Evolutionary conservation across 2,797 vertebrate species (phyloP).

Genomic region (Eurystomus glaucurus): DNA sequence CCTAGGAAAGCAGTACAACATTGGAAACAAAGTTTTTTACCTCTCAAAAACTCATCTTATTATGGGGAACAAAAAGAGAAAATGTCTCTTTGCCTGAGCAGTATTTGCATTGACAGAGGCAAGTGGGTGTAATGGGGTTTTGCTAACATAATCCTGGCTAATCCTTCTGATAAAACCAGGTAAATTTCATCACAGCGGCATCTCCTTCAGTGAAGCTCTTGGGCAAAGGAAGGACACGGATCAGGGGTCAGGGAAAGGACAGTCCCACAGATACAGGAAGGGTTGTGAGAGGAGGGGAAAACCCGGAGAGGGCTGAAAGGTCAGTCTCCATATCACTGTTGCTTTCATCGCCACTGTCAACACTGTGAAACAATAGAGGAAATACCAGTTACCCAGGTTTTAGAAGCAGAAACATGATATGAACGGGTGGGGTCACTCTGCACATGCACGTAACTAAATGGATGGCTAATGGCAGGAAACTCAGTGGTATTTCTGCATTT

Average conservation of each 20-base stretch:
- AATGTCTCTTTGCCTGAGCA: not conserved
- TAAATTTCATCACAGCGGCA: not conserved
- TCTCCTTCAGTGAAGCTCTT: not conserved
- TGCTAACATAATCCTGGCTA: not conserved
- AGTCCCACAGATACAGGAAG: not conserved
- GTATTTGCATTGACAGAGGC: not conserved
- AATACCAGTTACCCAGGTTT: not conserved
- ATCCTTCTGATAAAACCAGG: not conserved
- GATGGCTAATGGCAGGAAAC: not conserved
- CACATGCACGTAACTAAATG: fast-evolving
- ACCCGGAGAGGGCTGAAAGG: not conserved
- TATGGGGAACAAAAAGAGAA: not conserved
- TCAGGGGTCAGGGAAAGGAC: not conserved
- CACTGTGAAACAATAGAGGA: not conserved
- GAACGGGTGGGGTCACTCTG: not conserved
- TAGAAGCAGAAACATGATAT: not conserved
- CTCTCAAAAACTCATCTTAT: not conserved
- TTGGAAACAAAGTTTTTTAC: not conserved
- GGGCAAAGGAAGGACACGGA: not conserved
- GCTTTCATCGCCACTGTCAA: not conserved
- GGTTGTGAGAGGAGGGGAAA: not conserved
- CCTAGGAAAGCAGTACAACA: not conserved
- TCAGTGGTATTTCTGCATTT: not conserved
- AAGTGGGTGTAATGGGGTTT: not conserved
- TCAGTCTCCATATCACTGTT: not conserved